These are phyloP conservation scores for Erpetoichthys calabaricus DNA, from an alignment of 2,797 vertebrate genomes.

Conservation along the genomic window DNA sequence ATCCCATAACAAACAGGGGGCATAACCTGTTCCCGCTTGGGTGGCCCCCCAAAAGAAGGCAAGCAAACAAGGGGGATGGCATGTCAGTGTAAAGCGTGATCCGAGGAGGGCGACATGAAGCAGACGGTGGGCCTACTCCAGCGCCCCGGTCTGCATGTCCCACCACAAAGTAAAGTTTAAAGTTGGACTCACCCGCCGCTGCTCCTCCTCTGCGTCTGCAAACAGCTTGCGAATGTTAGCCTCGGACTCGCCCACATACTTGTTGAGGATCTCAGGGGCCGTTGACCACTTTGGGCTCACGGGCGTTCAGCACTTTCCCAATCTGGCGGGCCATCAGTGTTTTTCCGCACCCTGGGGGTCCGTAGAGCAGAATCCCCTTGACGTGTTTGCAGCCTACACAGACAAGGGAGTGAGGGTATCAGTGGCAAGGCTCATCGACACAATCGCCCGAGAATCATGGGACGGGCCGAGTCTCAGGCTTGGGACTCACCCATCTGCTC, in stretches of 20 bases:
- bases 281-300: slow-evolving; percentile 91
- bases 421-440: too few species aligned
- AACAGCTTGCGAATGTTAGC: slow-evolving; percentile 96
- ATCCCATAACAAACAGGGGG: too few species aligned
- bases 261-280: slow-evolving; percentile 96
- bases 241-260: slow-evolving; percentile 91
- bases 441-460: too few species aligned
- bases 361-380: slow-evolving; percentile 87
- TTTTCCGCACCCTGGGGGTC: slow-evolving; percentile 91
- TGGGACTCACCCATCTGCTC: slow-evolving; percentile 85
- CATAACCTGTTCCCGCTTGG: slow-evolving; percentile 28
- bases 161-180: slow-evolving; percentile 7
- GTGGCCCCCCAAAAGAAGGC: slow-evolving; percentile 23
- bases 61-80: slow-evolving; percentile 7
- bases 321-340: slow-evolving; percentile 95
- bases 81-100: neutral
- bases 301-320: slow-evolving; percentile 93
- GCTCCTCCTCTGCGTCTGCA: slow-evolving; percentile 91
- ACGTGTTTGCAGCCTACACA: slow-evolving; percentile 86
- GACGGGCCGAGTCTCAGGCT: too few species aligned
- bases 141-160: slow-evolving; percentile 8
- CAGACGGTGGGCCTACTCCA: slow-evolving; percentile 11
- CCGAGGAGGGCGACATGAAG: slow-evolving; percentile 1
- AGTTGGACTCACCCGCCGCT: slow-evolving; percentile 65
- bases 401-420: neutral